Evolutionary conservation across 2,113 vertebrate species (phyloP), one percentile per base, ranked within the genome.

Genomic region (Tachycineta bicolor): DNA sequence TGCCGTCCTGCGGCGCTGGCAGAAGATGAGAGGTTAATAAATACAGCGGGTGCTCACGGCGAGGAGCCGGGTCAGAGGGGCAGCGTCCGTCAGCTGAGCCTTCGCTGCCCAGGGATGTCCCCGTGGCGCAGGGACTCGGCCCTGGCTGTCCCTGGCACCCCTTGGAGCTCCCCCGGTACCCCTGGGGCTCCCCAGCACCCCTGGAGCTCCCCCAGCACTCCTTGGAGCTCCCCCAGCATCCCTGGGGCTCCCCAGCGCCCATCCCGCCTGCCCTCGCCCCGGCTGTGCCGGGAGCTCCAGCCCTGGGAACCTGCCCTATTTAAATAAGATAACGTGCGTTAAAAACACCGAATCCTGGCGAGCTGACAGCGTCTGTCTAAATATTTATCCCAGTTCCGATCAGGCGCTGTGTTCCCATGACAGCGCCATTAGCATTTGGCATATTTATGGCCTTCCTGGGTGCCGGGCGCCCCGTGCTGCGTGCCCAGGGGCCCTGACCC

Each of bases 361-460:
- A 77, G 74, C 77, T 95, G 95, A 75, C 84, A 60, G 90, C 10
- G 1, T 71, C 87, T 93, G 90, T 93, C 93, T 87, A 95, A 93
- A 93, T 95, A 87, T 93, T 95, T 91, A 87, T 55, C 69, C 84
- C 69, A 11, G 56, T n/a, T 78, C 89, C 1, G 1, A 60, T 82
- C 84, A 31, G 90, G 90, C 29, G 13, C 93, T 59, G 87, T 31
- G 95, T 94, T 93, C 87, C 84, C 92, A 53, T 89, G 93, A 63
- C 84, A 82, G 92, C 67, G 0, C 20, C 22, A 85, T 84, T 81
- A 91, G 69, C 53, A 25, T 77, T 55, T 34, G 16, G 58, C 46
- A 19, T 65, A 67, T 91, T 90, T 68, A 64, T n/a, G 74, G 52
- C 39, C 56, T 85, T 79, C 28, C 81, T 60, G 69, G 78, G 44